Base-by-base conservation (phyloP, 2,113 vertebrate species). In the Epinephelus fuscoguttatus region DNA sequence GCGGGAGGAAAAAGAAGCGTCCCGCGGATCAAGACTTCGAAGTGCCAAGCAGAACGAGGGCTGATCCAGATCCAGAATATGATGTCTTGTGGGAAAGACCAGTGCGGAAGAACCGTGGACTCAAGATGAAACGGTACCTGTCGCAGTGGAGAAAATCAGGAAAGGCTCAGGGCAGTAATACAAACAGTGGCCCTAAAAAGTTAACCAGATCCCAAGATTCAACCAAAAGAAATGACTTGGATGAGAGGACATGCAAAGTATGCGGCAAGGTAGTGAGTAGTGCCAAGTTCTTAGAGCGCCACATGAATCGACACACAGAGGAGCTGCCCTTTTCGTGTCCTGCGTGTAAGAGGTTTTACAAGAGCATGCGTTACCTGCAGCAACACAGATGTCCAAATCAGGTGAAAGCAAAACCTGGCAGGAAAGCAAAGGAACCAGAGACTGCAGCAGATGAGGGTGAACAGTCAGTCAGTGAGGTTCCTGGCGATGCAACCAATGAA, bases 101-200 rank as follows among this genome's bases (percentile, higher is more conserved):
- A 0, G 91, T 93, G 30, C 80, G 94, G 59, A 93, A 91, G 74
- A 94, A 94, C 81, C 82, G 94, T 1, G 94, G 93, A 0, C 91
- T 93, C 5, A 94, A 93, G 81, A 94, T 94, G 94, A 94, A 93
- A 30, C 70, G 89, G 1, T 94, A 92, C 50, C 78, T 94, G 47
- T 91, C 91, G 0, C 93, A 94, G 86, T 93, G 92, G 91, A 89
- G 80, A 33, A 93, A 88, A 70, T 69, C 91, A 0, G 87, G 81
- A 42, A 90, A 88, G 80, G 52, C 84, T 0, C 72, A 80, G 17
- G 61, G 72, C 30, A 10, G 53, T 3, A 70, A 37, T 11, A 6
- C 71, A 2, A 73, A 76, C 64, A 75, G 69, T 0, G n/a, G 76
- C 42, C 7, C 81, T 1, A 81, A 70, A 73, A 83, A 56, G 45